phyloP scores from a whole-genome alignment of 2,113 vertebrate genomes.

The Hyla sarda region DNA sequence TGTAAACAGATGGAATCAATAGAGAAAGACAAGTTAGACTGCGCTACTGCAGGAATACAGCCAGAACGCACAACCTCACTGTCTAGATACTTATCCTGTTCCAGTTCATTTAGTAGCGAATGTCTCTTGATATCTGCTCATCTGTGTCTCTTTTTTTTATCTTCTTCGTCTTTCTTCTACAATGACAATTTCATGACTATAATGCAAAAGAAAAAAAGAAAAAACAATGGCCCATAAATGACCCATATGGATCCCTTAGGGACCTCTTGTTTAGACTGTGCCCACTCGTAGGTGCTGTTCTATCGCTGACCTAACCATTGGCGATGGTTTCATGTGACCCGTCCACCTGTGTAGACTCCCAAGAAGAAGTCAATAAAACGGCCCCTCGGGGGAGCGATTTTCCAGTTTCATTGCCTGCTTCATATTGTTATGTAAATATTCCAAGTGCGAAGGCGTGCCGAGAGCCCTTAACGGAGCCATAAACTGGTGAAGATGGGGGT shows the following conservation, averaged over 20 bases:
- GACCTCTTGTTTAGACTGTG: too few relatives aligned
- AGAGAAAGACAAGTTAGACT: constrained; percentile 83
- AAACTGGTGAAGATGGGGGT: background rate
- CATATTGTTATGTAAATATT: constrained; percentile 34
- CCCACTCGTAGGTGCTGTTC: too few relatives aligned
- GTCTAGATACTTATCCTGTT: constrained; percentile 74
- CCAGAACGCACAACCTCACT: constrained; percentile 75
- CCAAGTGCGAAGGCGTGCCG: background rate
- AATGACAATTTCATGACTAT: constrained; percentile 77
- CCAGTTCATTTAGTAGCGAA: constrained; percentile 83
- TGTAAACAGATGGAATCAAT: constrained; percentile 85
- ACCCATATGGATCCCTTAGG: background rate
- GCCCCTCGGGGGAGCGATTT: background rate
- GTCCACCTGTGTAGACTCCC: background rate
- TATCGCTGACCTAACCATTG: background rate
- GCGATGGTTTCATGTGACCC: background rate
- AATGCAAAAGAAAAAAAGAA: constrained; percentile 58
- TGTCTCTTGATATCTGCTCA: constrained; percentile 77
- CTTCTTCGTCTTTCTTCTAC: constrained; percentile 76
- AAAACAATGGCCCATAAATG: constrained; percentile 6
- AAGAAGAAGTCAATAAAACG: background rate
- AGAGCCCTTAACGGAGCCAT: constrained; percentile 25
- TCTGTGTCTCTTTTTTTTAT: constrained; percentile 75
- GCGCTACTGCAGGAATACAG: constrained; percentile 74
- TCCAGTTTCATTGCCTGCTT: constrained; percentile 23